Evolutionary conservation across 2,888 invertebrate genomes (phyloP), one percentile per base, ranked within the genome.

Genomic region (Sisyra terminalis): DNA sequence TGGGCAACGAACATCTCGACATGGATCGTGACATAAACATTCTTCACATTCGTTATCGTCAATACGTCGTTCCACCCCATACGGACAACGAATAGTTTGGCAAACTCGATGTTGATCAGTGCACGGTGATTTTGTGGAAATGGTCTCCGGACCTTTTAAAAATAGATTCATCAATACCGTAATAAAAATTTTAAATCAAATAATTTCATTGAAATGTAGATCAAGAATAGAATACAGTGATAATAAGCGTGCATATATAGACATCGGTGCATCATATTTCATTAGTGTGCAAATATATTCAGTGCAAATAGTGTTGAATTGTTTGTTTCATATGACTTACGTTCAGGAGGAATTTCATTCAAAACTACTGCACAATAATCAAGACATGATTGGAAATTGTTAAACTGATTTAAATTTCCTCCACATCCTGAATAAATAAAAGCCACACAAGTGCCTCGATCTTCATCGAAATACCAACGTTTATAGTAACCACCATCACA

Each of bases 391-490:
- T 76, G 72, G 63, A 73, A 75, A 44, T 77, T 73, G 58, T 66
- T 71, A 73, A 88, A 89, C 67, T 81, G 81, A 69, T 92, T 92
- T 55, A 71, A 72, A 64, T 85, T 88, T 54, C 89, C 90, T 48
- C 76, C 80, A 64, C 90, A 93, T 64, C 92, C 90, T 49, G 75
- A 73, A 67, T 82, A 92, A 55, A 78, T 72, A 66, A 93, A 92
- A 43, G 75, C 70, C 50, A 75, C 63, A 63, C 92, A 93, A 54
- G 74, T 75, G 50, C 70, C 76, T 50, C 69, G 65, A 40, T 65
- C 65, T 49, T 72, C 70, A 61, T 79, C 76, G 62, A 76, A 87
- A 68, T 75, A 75, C 76, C 78, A 88, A 55, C 84, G 73, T 48
- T 74, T 75, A 50, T 61, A 60, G 47, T 59, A 57, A 34, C 57